Conservation (phyloP, 2,888 invertebrate species). For the Linyphia triangularis region DNA sequence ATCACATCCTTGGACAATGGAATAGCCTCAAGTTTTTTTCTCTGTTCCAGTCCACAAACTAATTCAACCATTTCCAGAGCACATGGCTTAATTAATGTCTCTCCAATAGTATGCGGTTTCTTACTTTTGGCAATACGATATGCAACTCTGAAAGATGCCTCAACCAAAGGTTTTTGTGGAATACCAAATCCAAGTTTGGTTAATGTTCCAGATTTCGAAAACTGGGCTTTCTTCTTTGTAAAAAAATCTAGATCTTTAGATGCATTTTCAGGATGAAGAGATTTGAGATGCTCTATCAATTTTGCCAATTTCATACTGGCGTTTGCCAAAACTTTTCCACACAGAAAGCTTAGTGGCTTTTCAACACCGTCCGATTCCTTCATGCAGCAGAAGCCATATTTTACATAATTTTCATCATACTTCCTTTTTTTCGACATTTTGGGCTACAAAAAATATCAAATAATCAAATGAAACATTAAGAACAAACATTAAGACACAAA, state of each 20-base stretch:
- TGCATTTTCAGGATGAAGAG: no score
- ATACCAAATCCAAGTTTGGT: no score
- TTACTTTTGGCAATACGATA: slow-evolving; percentile 59
- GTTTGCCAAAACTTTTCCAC: slow-evolving; percentile 67
- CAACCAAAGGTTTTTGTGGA: no score
- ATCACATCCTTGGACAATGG: slow-evolving; percentile 60
- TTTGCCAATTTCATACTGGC: slow-evolving; percentile 71
- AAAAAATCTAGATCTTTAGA: no score
- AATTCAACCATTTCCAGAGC: slow-evolving; percentile 54
- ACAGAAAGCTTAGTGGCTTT: slow-evolving; percentile 67
- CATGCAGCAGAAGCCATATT: no score
- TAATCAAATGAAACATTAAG: no score
- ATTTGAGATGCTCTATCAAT: slow-evolving; percentile 67
- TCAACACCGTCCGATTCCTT: slow-evolving; percentile 58
- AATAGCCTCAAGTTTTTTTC: slow-evolving; percentile 59
- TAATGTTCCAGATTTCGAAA: no score
- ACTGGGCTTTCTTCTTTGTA: no score
- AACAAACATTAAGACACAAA: no score
- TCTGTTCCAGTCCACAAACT: slow-evolving; percentile 49
- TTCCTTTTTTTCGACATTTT: no score
- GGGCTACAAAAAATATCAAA: no score
- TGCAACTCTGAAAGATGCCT: slow-evolving; percentile 54
- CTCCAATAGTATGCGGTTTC: slow-evolving; percentile 63
- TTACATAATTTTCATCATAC: no score
- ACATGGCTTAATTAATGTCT: slow-evolving; percentile 66